A percentile compares a stretch with the other conserved stretches of the same genome.
These are phyloP conservation scores for Phalacrocorax pelagicus DNA, from an alignment of 2,113 vertebrate genomes.

Conservation along the genomic window DNA sequence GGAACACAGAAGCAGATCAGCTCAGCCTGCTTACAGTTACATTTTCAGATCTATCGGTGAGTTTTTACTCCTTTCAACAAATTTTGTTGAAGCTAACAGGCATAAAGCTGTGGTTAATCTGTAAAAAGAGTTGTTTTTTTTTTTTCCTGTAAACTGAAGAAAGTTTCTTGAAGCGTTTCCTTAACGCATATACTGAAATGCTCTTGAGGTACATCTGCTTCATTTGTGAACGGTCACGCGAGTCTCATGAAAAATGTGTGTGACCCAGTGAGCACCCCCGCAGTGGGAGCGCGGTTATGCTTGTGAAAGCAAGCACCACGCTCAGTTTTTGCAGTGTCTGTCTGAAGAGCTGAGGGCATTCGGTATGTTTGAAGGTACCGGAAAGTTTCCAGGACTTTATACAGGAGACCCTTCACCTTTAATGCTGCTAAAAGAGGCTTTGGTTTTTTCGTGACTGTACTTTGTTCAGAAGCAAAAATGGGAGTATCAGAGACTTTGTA, in stretches of 20 bases:
- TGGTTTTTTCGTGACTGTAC: background rate
- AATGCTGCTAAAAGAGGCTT: conserved; percentile 42
- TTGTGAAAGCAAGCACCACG: background rate
- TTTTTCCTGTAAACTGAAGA: background rate
- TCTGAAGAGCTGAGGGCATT: background rate
- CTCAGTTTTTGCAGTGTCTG: background rate
- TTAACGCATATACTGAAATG: background rate
- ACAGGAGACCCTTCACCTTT: background rate
- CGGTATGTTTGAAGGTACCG: background rate
- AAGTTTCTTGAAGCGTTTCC: background rate
- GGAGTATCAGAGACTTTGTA: background rate
- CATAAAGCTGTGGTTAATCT: background rate
- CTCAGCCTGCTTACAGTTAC: background rate
- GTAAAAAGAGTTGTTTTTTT: background rate
- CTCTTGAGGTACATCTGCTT: background rate
- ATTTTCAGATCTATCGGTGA: background rate
- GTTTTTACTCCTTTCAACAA: background rate
- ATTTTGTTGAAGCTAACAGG: background rate
- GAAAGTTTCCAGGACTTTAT: background rate
- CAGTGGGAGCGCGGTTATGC: background rate
- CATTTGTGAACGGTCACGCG: rapidly evolving
- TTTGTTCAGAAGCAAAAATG: conserved; percentile 27
- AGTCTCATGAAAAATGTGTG: background rate
- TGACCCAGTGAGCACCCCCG: background rate
- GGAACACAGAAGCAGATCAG: background rate